Evolutionary conservation across 2,113 vertebrate species (phyloP).

Genomic region (Seriola dumerili): DNA sequence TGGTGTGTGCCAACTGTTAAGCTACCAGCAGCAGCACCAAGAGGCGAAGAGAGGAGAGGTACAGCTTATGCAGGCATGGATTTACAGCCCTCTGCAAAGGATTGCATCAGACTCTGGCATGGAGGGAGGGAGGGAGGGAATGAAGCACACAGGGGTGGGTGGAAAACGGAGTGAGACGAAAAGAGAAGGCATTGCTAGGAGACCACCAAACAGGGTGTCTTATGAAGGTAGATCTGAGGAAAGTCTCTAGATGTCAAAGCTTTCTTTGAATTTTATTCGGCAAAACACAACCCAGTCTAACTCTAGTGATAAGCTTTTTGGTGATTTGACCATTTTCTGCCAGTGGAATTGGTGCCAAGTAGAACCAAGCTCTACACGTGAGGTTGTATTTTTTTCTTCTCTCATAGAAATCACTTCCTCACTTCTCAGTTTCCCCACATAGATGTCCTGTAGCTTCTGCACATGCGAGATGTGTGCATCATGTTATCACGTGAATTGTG

Average conservation of each 20-base stretch:
- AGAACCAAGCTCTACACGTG: neutral
- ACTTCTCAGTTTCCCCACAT: neutral
- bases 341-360: neutral
- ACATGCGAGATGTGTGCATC: slow-evolving; percentile 27
- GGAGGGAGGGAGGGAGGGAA: slow-evolving; percentile 64
- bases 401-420: slow-evolving; percentile 6
- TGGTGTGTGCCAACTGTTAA: slow-evolving; percentile 56
- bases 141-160: slow-evolving; percentile 65
- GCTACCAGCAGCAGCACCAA: slow-evolving; percentile 54
- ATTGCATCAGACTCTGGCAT: slow-evolving; percentile 84
- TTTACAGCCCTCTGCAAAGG: slow-evolving; percentile 83
- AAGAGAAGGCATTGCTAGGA: slow-evolving; percentile 75
- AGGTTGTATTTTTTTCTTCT: neutral
- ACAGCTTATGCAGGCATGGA: slow-evolving; percentile 74
- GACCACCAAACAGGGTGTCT: slow-evolving; percentile 73
- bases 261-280: slow-evolving; percentile 38
- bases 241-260: slow-evolving; percentile 39
- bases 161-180: slow-evolving; percentile 68
- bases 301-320: slow-evolving; percentile 11
- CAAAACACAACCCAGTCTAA: slow-evolving; percentile 13
- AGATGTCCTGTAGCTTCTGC: neutral
- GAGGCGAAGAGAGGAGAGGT: slow-evolving; percentile 57
- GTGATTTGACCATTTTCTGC: slow-evolving; percentile 28
- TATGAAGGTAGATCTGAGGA: slow-evolving; percentile 57
- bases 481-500: slow-evolving; percentile 32